Evolutionary conservation across 2,113 vertebrate genomes (phyloP).

Genomic region (Rallus limicola): DNA sequence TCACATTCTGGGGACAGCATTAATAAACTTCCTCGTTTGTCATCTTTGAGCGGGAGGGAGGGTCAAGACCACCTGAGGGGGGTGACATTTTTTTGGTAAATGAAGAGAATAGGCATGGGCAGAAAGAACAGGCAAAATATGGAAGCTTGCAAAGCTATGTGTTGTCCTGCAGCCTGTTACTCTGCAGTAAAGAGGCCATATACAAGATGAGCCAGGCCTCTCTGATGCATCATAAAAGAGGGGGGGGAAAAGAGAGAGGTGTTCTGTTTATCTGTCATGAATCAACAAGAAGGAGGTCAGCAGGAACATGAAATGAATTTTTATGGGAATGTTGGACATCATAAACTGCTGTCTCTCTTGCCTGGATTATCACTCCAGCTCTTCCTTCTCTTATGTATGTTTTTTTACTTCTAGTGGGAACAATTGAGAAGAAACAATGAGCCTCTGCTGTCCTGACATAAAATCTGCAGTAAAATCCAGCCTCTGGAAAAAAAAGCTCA

Average conservation of each 20-base stretch:
- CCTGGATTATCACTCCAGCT: not conserved
- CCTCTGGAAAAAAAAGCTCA: constrained; percentile 38
- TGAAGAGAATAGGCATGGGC: not conserved
- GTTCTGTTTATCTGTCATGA: not conserved
- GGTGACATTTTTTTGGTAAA: not conserved
- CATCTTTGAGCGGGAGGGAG: not conserved
- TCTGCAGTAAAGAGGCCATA: not conserved
- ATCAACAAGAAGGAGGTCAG: constrained; percentile 37
- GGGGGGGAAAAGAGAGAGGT: not conserved
- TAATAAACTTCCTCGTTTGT: not conserved
- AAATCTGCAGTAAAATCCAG: constrained; percentile 47
- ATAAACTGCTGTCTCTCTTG: not conserved
- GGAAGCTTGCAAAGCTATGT: not conserved
- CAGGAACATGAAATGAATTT: not conserved
- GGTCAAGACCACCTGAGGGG: not conserved
- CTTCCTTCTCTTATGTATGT: not conserved
- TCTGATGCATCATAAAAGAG: not conserved
- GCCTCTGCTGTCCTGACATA: constrained; percentile 29
- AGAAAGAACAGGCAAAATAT: not conserved
- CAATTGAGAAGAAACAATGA: constrained; percentile 19
- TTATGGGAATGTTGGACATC: not conserved
- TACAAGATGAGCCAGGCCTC: not conserved
- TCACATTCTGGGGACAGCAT: not conserved
- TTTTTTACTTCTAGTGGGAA: constrained; percentile 29
- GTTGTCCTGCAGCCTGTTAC: not conserved